Percentiles rank a stretch among this genome's conserved stretches.
These are phyloP conservation scores for Leptobrachium ailaonicum DNA, from an alignment of 2,113 vertebrate genomes.

Conservation along the genomic window DNA sequence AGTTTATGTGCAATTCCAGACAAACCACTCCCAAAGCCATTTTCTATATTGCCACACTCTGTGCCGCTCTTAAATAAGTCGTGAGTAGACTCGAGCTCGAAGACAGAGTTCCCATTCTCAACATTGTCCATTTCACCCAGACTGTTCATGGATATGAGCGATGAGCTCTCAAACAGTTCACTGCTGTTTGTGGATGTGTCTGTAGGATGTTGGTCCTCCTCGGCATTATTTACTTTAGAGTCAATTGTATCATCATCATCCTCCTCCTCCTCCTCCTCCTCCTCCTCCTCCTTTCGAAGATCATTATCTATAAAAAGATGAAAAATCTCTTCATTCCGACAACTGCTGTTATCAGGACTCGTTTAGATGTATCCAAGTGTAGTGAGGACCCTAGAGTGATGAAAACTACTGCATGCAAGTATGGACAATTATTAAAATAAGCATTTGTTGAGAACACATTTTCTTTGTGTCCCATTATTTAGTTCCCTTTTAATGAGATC, in stretches of 20 bases:
- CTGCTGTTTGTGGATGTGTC: slow-evolving; percentile 58
- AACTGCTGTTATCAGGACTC: no score
- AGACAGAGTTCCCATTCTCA: slow-evolving; percentile 62
- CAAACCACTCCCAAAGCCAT: slow-evolving; percentile 59
- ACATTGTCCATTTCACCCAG: slow-evolving; percentile 65
- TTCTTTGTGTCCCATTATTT: no score
- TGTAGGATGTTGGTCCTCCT: slow-evolving; percentile 70
- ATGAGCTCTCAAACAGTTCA: slow-evolving; percentile 64
- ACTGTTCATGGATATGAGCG: slow-evolving; percentile 61
- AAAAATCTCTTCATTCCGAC: no score
- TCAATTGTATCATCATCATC: slow-evolving; percentile 57
- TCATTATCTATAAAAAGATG: no score
- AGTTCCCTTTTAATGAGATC: no score
- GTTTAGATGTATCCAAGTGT: no score
- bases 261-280: no score
- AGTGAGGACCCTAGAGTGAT: no score
- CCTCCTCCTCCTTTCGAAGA: no score
- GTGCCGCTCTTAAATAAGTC: slow-evolving; percentile 63
- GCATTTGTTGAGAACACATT: no score
- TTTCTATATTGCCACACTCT: slow-evolving; percentile 64
- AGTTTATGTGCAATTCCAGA: slow-evolving; percentile 74
- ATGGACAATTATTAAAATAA: no score
- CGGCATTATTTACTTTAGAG: slow-evolving; percentile 79
- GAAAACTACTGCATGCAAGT: no score
- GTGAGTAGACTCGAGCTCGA: slow-evolving; percentile 66